Evolutionary conservation across 2,888 invertebrate species (phyloP), one percentile per base, ranked within the genome.

Genomic region (Microchrysa polita): DNA sequence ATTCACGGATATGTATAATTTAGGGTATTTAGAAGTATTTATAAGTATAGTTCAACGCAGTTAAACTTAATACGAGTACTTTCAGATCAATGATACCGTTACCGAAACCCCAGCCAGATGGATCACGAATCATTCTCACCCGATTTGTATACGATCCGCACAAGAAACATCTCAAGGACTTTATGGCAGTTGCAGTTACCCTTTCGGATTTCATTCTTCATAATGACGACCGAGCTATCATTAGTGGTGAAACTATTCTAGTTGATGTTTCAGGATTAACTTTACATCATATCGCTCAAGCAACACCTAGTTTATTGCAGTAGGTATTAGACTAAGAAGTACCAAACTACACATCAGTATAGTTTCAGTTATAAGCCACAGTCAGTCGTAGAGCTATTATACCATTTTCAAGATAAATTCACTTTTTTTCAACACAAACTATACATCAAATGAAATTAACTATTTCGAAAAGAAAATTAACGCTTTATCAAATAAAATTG

Each of bases 281-380:
- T 1, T 81, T 88, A 80, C 82, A 82, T 2, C 88, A 89, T 78
- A 85, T 87, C 61, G 79, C 86, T 16, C 87, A 87, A 79, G 85
- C 88, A 82, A 85, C 88, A 0, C 88, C 88, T 0, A 78, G 85
- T 1, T 77, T 86, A 1, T 83, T 88, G 78, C 90, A 88, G 81
- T 89, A 88, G 80, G 52, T 52, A 16, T 14, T n/a, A n/a, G n/a
- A n/a, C n/a, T n/a, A n/a, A n/a, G n/a, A n/a, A n/a, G n/a, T n/a
- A n/a, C n/a, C n/a, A n/a, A n/a, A n/a, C n/a, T n/a, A n/a, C n/a
- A n/a, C n/a, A n/a, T n/a, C n/a, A n/a, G n/a, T n/a, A n/a, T n/a
- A n/a, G n/a, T n/a, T n/a, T n/a, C n/a, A n/a, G n/a, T n/a, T n/a
- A n/a, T n/a, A n/a, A n/a, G n/a, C n/a, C n/a, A n/a, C n/a, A n/a